Evolutionary conservation across 2,797 vertebrate species (phyloP), one percentile per base, ranked within the genome.

Genomic region (Enteromius viviparus): DNA sequence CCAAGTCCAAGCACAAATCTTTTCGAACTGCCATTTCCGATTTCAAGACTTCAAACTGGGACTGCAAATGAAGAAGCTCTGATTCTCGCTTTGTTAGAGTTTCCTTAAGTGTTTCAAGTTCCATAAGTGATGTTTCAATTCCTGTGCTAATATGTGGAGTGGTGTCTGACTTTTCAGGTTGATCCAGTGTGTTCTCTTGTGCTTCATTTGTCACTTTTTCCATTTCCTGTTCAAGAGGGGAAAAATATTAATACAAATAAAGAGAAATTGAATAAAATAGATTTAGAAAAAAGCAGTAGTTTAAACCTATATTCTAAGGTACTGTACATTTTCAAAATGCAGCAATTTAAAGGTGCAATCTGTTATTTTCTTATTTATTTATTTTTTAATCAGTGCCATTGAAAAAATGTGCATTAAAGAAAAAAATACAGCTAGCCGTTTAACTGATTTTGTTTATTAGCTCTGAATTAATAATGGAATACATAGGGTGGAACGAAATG

Each of bases 21-120:
- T 81, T 92, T 84, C 94, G 95, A n/a, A 89, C 88, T 45, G 82
- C 76, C 17, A 95, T 87, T 60, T 95, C 94, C 15, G 87, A 85
- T 45, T 87, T 92, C 74, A 94, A 92, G 11, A 91, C 86, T 74
- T 90, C 87, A n/a, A 94, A 86, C 83, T 94, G 92, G 0, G 85
- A 91, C 9, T 78, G 89, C 79, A 96, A 90, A 0, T 87, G 85
- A 83, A 93, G 86, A 29, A 92, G 85, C 80, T 95, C 89, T 2
- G 62, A 78, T 55, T 92, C 88, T 77, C 93, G 91, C 60, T 81
- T 87, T 74, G 89, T 85, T 76, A 89, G 77, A 0, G 62, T 88
- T 83, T 93, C 89, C 60, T 88, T 89, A 76, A 47, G 87, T 62
- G 88, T 82, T 68, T 87, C 72, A 71, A 86, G 11, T n/a, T 87